These are phyloP conservation scores for Diadromus collaris DNA, from an alignment of 2,888 invertebrate species.

Conservation along the genomic window DNA sequence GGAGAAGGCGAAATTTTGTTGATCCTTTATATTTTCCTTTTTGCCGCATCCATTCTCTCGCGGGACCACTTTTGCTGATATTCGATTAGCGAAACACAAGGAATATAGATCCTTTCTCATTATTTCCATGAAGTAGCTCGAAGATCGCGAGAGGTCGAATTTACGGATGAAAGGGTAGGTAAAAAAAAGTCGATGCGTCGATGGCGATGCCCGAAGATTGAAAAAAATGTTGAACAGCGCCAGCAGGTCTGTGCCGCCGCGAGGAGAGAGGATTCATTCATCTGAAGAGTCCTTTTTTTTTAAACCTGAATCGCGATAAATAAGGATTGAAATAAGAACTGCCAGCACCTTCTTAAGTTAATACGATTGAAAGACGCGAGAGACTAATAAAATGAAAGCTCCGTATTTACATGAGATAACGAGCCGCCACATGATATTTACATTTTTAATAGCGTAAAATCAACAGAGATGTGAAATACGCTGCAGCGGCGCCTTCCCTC, in stretches of 20 bases:
- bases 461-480: constrained; percentile 66
- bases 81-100: constrained; percentile 7
- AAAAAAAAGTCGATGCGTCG: neutral
- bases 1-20: constrained; percentile 32
- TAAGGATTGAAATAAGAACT: constrained; percentile 59
- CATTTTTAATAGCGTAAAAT: constrained; percentile 79
- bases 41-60: neutral
- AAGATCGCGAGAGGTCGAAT: constrained; percentile 18
- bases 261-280: constrained; percentile 21
- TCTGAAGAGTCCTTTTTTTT: neutral
- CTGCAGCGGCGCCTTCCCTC: constrained; percentile 11
- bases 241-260: constrained; percentile 5
- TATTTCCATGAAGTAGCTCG: neutral
- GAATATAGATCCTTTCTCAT: neutral
- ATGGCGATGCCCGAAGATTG: constrained; percentile 12
- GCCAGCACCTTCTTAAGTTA: constrained; percentile 29
- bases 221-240: constrained; percentile 3
- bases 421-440: constrained; percentile 79
- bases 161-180: constrained; percentile 11
- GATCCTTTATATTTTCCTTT: neutral
- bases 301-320: constrained; percentile 72
- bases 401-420: constrained; percentile 79
- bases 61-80: neutral
- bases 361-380: constrained; percentile 12
- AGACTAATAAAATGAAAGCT: constrained; percentile 60